A percentile compares a stretch with the other conserved stretches of the same genome.
These are phyloP conservation scores for Miniopterus natalensis DNA, from an alignment of 2,113 vertebrate species.

Conservation along the genomic window DNA sequence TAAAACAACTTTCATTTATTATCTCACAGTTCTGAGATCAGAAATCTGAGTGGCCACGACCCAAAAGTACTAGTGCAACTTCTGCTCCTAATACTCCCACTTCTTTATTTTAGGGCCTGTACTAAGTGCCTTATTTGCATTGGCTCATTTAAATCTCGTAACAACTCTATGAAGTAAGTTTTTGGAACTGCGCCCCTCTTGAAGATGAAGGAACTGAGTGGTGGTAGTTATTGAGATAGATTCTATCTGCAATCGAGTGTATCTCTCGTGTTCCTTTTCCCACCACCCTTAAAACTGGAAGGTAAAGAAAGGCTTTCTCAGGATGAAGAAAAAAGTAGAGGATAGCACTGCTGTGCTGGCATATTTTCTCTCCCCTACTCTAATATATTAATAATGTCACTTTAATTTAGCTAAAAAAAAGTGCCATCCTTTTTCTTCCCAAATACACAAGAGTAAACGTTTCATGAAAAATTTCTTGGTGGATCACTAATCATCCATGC, in stretches of 20 bases:
- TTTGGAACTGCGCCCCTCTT: not conserved
- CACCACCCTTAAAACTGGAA: not conserved
- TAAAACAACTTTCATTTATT: not conserved
- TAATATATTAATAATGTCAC: not conserved
- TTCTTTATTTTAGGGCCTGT: not conserved
- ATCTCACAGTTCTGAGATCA: not conserved
- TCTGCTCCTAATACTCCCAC: not conserved
- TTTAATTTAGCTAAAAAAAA: not conserved
- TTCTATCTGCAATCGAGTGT: not conserved
- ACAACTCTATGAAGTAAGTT: not conserved
- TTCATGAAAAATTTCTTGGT: not conserved
- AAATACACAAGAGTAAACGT: not conserved
- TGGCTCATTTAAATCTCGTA: not conserved
- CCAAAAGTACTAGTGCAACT: not conserved
- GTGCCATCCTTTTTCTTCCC: not conserved
- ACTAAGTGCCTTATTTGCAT: not conserved
- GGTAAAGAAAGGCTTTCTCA: not conserved
- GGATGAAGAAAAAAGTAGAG: not conserved
- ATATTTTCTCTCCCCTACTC: not conserved
- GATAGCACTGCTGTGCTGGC: not conserved
- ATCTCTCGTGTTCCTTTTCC: not conserved
- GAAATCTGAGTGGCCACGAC: not conserved
- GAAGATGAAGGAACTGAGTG: not conserved
- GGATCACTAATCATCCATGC: not conserved
- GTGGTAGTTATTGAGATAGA: not conserved